These are phyloP conservation scores for Pseudorasbora parva DNA, from an alignment of 2,113 vertebrate species.

Conservation along the genomic window DNA sequence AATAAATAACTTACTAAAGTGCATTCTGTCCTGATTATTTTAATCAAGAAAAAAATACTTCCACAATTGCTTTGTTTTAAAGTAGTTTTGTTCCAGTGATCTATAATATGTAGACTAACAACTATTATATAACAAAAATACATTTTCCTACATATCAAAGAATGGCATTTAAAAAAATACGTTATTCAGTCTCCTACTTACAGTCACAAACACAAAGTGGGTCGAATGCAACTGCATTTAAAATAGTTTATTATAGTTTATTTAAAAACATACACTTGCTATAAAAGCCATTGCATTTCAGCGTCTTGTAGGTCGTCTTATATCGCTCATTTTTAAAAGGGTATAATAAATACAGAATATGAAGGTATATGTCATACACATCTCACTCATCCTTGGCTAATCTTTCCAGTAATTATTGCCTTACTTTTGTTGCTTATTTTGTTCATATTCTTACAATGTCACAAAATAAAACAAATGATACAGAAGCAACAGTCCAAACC, in stretches of 20 bases:
- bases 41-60: too few relatives aligned
- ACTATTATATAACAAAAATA: background rate
- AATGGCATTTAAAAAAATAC: too few relatives aligned
- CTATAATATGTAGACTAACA: background rate
- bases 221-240: slow-evolving; percentile 48
- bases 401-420: slow-evolving; percentile 43
- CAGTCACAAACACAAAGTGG: slow-evolving; percentile 7
- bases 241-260: slow-evolving; percentile 86
- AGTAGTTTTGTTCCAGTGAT: background rate
- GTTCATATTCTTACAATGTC: slow-evolving; percentile 15
- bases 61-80: background rate
- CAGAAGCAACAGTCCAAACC: slow-evolving; percentile 5
- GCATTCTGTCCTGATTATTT: too few relatives aligned
- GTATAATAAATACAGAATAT: slow-evolving; percentile 85
- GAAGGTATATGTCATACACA: slow-evolving; percentile 70
- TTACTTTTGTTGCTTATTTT: background rate
- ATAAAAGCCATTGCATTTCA: slow-evolving; percentile 90
- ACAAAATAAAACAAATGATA: slow-evolving; percentile 30
- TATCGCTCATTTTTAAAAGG: slow-evolving; percentile 77
- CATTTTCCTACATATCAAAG: too few relatives aligned
- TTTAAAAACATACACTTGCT: slow-evolving; percentile 98
- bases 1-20: too few relatives aligned
- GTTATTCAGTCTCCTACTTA: background rate
- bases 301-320: slow-evolving; percentile 67
- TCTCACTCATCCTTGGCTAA: slow-evolving; percentile 54